phyloP scores from a whole-genome alignment of 2,888 invertebrate genomes.

The Aproaerema taeniolella region DNA sequence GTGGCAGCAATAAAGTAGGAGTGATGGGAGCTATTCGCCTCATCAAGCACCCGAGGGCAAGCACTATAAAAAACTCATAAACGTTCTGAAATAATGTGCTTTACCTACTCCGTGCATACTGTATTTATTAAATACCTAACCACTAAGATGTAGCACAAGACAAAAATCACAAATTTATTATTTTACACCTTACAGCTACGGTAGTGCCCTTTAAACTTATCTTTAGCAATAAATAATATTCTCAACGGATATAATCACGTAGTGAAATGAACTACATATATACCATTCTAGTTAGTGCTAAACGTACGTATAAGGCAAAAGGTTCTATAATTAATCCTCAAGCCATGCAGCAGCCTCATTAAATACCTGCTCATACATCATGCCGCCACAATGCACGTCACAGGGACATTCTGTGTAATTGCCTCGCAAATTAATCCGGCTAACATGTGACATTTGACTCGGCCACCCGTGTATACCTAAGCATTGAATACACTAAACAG shows the following conservation, averaged over 20 bases:
- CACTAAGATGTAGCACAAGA: too few species aligned
- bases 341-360: constrained; percentile 15
- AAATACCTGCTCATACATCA: constrained; percentile 27
- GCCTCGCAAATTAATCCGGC: constrained; percentile 58
- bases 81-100: constrained; percentile 8
- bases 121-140: too few species aligned
- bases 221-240: too few species aligned
- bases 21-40: constrained; percentile 11
- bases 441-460: constrained; percentile 60
- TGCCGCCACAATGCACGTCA: constrained; percentile 29
- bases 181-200: too few species aligned
- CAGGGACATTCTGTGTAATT: constrained; percentile 37
- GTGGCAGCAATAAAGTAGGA: constrained; percentile 14
- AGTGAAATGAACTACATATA: too few species aligned
- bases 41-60: constrained; percentile 10
- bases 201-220: too few species aligned
- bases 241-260: too few species aligned
- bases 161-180: too few species aligned
- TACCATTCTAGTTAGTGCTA: too few species aligned
- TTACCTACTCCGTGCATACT: neutral
- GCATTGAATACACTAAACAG: constrained; percentile 14
- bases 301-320: neutral
- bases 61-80: constrained; percentile 14
- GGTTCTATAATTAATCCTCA: constrained; percentile 4
- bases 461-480: constrained; percentile 16